Evolutionary conservation across 2,888 invertebrate genomes (phyloP).

Genomic region (Lasioglossum villosulum): DNA sequence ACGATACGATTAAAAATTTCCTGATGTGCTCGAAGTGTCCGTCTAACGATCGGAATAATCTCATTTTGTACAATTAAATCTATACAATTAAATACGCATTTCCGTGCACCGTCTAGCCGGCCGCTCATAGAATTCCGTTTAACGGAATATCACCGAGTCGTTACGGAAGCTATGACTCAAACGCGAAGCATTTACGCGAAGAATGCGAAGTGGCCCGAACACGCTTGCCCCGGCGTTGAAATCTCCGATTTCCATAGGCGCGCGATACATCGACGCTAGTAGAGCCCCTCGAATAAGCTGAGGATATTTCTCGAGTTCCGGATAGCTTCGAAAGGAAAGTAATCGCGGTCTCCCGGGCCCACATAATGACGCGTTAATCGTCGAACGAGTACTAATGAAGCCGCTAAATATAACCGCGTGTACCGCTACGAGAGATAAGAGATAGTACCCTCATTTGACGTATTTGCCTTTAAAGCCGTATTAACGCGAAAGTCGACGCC

Average conservation of each 20-base stretch:
- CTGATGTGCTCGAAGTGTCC: too few relatives aligned
- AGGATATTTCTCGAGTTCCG: background rate
- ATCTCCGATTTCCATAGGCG: constrained; percentile 38
- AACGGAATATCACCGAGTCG: constrained; percentile 67
- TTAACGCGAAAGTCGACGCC: constrained; percentile 62
- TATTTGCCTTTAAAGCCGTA: constrained; percentile 46
- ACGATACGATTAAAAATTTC: too few relatives aligned
- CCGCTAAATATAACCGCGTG: constrained; percentile 71
- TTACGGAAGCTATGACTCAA: constrained; percentile 51
- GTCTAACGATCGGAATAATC: too few relatives aligned
- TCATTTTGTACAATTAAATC: too few relatives aligned
- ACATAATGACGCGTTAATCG: constrained; percentile 56
- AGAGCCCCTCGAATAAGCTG: background rate
- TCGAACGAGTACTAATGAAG: constrained; percentile 68
- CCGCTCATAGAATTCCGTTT: constrained; percentile 52
- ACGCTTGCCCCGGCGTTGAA: constrained; percentile 40
- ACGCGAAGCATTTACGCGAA: constrained; percentile 36
- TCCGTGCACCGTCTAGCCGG: constrained; percentile 39
- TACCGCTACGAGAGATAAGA: constrained; percentile 77
- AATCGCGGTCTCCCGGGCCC: constrained; percentile 43
- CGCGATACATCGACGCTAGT: background rate
- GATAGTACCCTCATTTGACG: constrained; percentile 78
- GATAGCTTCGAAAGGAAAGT: constrained; percentile 4
- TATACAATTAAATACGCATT: background rate
- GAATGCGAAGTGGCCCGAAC: constrained; percentile 31